Evolutionary conservation across 2,888 invertebrate species (phyloP).

Genomic region (Campoletis raptor): DNA sequence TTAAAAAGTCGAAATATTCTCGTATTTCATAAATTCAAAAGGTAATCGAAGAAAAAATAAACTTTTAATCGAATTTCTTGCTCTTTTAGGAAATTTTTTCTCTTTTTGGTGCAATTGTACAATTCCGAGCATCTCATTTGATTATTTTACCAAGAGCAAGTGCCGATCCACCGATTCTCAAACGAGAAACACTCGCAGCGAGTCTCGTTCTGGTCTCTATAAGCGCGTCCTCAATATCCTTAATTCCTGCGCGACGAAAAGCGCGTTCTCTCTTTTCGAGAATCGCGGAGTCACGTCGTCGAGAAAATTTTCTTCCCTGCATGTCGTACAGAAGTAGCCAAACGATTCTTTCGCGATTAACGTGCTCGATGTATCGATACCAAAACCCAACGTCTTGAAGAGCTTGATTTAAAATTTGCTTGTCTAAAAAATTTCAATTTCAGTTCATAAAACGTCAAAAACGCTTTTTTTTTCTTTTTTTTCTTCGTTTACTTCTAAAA

Average conservation of each 20-base stretch:
- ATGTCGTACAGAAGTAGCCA: conserved; percentile 91
- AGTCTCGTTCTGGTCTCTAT: conserved; percentile 89
- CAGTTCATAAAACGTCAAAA: neutral
- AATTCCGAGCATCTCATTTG: conserved; percentile 25
- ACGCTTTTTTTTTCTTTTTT: neutral
- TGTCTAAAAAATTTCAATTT: conserved; percentile 86
- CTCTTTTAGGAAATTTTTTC: neutral
- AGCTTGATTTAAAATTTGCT: conserved; percentile 88
- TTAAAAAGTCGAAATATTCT: neutral
- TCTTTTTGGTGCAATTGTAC: neutral
- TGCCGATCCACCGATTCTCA: conserved; percentile 91
- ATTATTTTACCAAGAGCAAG: conserved; percentile 85
- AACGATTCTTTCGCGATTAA: conserved; percentile 84
- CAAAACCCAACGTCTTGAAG: conserved; percentile 89
- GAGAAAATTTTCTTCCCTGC: conserved; percentile 87
- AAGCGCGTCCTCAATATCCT: conserved; percentile 88
- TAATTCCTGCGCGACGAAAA: conserved; percentile 79
- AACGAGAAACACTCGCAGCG: conserved; percentile 91
- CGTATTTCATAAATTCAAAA: neutral
- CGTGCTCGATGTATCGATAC: conserved; percentile 85
- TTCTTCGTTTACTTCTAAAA: neutral
- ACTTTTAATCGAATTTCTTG: neutral
- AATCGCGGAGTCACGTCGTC: conserved; percentile 71
- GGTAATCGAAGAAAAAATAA: neutral
- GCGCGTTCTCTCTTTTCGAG: conserved; percentile 72